Evolutionary conservation across 1,140 invertebrate genomes (phyloP).

Genomic region (Vanessa tameamea): DNA sequence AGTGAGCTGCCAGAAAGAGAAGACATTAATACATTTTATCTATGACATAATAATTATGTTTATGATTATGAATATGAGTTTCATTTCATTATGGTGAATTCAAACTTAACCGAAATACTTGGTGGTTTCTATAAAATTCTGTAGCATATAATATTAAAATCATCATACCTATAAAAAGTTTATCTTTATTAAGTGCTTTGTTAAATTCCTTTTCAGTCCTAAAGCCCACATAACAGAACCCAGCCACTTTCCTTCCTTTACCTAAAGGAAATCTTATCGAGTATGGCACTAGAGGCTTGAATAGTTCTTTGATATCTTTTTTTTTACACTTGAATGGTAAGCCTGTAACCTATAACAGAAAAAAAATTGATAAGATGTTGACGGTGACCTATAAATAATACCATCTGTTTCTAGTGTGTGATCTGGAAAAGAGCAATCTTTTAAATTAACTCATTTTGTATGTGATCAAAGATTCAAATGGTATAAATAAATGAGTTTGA

Average conservation of each 20-base stretch:
- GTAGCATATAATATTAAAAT: not conserved
- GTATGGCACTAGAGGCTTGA: conserved; percentile 88
- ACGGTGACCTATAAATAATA: not conserved
- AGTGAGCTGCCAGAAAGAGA: too few relatives aligned
- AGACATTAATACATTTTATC: not conserved
- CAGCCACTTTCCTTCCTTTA: conserved; percentile 84
- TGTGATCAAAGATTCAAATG: too few relatives aligned
- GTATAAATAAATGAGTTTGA: too few relatives aligned
- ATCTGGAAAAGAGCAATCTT: too few relatives aligned
- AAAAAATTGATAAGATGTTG: not conserved
- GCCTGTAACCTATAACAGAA: conserved; percentile 81
- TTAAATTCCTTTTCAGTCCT: conserved; percentile 90
- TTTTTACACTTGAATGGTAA: conserved; percentile 88
- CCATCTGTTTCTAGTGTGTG: too few relatives aligned
- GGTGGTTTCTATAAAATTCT: conserved; percentile 11
- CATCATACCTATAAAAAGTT: conserved; percentile 89
- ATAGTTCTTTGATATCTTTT: conserved; percentile 91
- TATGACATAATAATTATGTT: too few relatives aligned
- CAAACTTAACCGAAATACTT: too few relatives aligned
- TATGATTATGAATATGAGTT: too few relatives aligned
- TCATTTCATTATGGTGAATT: too few relatives aligned
- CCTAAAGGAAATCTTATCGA: conserved; percentile 88
- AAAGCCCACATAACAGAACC: conserved; percentile 96
- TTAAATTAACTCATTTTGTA: too few relatives aligned
- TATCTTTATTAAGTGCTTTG: conserved; percentile 92